Conservation (phyloP, 2,113 vertebrate species). For the Anarrhichthys ocellatus region DNA sequence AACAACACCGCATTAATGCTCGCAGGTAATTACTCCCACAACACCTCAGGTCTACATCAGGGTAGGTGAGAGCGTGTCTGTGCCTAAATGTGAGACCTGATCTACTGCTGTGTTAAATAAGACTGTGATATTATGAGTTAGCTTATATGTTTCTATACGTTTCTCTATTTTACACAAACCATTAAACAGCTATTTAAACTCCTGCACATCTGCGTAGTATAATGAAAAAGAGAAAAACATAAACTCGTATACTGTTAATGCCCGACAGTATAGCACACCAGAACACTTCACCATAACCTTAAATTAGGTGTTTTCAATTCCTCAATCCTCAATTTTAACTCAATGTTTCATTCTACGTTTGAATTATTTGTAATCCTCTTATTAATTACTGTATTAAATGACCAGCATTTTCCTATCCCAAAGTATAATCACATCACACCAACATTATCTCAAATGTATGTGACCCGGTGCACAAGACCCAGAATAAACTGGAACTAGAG, state of each 20-base stretch:
- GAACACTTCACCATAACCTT: background rate
- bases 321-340: background rate
- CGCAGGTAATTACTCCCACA: slow-evolving; percentile 49
- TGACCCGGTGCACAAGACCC: too few relatives aligned
- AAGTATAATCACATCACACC: background rate
- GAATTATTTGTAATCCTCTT: background rate
- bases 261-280: too few relatives aligned
- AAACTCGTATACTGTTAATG: background rate
- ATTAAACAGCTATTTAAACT: background rate
- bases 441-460: background rate
- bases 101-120: background rate
- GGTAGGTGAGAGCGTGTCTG: background rate
- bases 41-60: slow-evolving; percentile 25
- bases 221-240: background rate
- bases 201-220: too few relatives aligned
- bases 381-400: background rate
- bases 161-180: background rate
- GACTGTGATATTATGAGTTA: background rate
- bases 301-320: background rate
- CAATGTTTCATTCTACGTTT: background rate
- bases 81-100: slow-evolving; percentile 20
- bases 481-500: too few relatives aligned
- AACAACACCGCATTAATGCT: slow-evolving; percentile 43
- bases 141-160: background rate
- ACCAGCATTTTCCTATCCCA: background rate